A percentile compares a stretch with the other conserved stretches of the same genome.
Evolutionary conservation across 2,888 invertebrate species (phyloP).

Genomic region (Ametastegia equiseti): DNA sequence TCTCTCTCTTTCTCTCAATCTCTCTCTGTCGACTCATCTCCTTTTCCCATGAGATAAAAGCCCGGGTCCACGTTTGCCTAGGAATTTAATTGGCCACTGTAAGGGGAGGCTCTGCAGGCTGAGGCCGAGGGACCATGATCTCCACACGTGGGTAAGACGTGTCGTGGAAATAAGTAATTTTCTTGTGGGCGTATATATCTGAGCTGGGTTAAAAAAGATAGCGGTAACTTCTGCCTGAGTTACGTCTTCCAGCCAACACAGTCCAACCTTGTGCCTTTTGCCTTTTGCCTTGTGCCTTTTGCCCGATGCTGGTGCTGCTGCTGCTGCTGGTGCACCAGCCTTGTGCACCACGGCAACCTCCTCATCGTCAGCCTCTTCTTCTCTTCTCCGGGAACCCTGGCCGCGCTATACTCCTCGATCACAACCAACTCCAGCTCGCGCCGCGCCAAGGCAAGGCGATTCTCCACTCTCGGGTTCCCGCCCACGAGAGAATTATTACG

Average conservation of each 20-base stretch:
- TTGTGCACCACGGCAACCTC: not conserved
- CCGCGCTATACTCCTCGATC: slow-evolving; percentile 28
- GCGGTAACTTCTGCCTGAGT: slow-evolving; percentile 45
- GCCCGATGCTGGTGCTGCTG: not conserved
- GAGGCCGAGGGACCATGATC: not conserved
- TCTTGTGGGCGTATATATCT: slow-evolving; percentile 35
- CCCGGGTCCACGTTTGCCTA: slow-evolving; percentile 32
- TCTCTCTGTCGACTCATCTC: too few relatives aligned
- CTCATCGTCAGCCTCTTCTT: too few relatives aligned
- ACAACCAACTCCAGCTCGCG: slow-evolving; percentile 19
- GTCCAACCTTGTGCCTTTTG: not conserved
- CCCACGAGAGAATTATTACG: slow-evolving; percentile 44
- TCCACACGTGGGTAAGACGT: not conserved
- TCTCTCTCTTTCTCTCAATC: too few relatives aligned
- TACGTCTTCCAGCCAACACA: slow-evolving; percentile 29
- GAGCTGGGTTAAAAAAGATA: slow-evolving; percentile 44
- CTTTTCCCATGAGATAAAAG: slow-evolving; percentile 1
- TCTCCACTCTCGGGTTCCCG: slow-evolving; percentile 24
- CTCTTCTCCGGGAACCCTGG: slow-evolving; percentile 7
- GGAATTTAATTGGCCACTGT: slow-evolving; percentile 44
- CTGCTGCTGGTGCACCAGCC: not conserved
- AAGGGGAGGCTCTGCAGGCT: not conserved
- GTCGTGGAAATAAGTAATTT: slow-evolving; percentile 44
- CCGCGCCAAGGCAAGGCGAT: slow-evolving; percentile 24
- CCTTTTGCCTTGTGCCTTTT: not conserved